Base-by-base conservation (phyloP, 1,140 invertebrate species). In the Bombyx mandarina region DNA sequence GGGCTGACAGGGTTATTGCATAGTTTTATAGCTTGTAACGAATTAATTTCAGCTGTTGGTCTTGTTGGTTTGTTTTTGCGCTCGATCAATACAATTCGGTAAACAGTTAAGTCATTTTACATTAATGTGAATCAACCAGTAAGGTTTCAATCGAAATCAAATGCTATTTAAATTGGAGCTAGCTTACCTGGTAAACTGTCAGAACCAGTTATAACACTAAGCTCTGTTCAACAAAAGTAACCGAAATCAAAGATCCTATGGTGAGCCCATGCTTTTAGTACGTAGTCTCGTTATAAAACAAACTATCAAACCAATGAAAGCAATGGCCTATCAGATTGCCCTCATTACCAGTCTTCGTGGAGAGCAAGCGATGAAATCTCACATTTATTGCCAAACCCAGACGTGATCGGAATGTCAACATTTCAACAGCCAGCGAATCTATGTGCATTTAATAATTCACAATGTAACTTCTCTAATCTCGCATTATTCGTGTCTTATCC, bases 11-110 rank as follows among this genome's bases (percentile, higher is more conserved):
- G 64, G 67, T 65, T 71, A 69, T 74, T 70, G 68, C 63, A 71
- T 69, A 60, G 62, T 66, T 65, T 75, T 77, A 79, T 78, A 75
- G 71, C 66, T 69, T 72, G 69, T 69, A 68, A 69, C 66, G 65
- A 68, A 69, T 71, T 62, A 72, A 73, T 74, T 66, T 63, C 56
- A 44, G 58, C 51, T 57, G 44, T 58, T 43, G 42, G 26, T 42
- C 8, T 7, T 5, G 7, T 52, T 35, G 12, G 12, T 52, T 6
- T 52, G 26, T 52, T 52, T 52, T 42, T 52, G 51, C 51, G 26
- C 42, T 52, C 42, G 51, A 43, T 42, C 7, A 42, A 52, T 42
- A 52, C 26, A 46, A 46, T 46, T 46, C 6, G 6, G 45, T 46
- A 9, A 3, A 12, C 45, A 8, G 45, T 9, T 12, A 9, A 46